Base-by-base conservation (phyloP, 1,140 invertebrate genomes). In the Solen grandis region DNA sequence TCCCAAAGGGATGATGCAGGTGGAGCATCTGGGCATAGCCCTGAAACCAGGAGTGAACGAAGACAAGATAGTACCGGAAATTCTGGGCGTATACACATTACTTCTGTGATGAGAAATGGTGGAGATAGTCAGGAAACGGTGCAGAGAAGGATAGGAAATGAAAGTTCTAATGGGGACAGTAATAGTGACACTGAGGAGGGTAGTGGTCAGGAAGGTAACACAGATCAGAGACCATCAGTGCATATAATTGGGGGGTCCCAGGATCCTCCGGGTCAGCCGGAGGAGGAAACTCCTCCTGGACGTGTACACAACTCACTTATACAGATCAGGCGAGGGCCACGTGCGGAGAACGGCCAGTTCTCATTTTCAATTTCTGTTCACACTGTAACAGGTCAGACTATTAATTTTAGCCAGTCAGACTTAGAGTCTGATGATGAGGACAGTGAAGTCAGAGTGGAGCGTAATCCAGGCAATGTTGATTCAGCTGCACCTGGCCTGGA, bases 361-460 rank as follows among this genome's bases (percentile, higher is more conserved):
- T 80, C 77, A n/a, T 69, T 80, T 35, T 72, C 77, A 33, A 80
- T 80, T 50, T 80, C 77, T 52, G 77, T 80, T 29, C 77, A 80
- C 52, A 80, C 77, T 16, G 68, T 65, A 33, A 80, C 63, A 63
- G 77, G 77, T 31, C 35, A 65, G 27, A 80, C 77, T 29, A 80
- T 80, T 27, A 41, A 69, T 29, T 80, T 80, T 60, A 80, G 60
- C 33, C 77, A 80, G 29, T 54, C 68, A 36, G 77, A 80, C 25
- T 27, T 80, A 0, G 77, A 72, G 31, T 68, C 77, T 62, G 77
- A 80, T 62, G 77, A 80, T 63, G 77, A 80, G 16, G 68, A 72
- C 31, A 10, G 13, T 57, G 73, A 63, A 19, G 38, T 77, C 14
- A 57, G 62, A 41, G 65, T 77, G 52, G 63, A 66, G 54, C 46